Evolutionary conservation across 2,113 vertebrate genomes (phyloP).

Genomic region (Gasterosteus aculeatus): DNA sequence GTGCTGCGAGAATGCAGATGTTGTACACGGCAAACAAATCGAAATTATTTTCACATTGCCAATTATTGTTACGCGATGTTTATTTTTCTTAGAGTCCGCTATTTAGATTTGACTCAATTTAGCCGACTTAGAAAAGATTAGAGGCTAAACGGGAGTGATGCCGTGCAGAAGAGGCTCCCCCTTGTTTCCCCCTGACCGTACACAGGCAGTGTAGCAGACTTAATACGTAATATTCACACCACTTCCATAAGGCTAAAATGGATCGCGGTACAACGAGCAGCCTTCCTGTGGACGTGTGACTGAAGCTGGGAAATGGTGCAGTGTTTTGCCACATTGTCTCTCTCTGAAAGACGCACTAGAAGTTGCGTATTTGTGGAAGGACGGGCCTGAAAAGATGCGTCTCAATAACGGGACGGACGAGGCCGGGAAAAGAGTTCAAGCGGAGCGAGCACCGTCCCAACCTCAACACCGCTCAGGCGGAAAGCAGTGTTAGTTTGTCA

Average conservation of each 20-base stretch:
- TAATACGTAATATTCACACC: not conserved
- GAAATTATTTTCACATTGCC: not conserved
- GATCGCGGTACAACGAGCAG: not conserved
- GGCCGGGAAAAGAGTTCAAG: not conserved
- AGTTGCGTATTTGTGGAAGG: not conserved
- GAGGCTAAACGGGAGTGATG: not conserved
- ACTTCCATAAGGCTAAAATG: not conserved
- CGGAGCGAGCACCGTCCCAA: slow-evolving; percentile 20
- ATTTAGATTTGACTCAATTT: slow-evolving; percentile 27
- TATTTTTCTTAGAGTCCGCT: slow-evolving; percentile 18
- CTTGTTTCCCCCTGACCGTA: too few relatives aligned
- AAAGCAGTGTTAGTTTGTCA: slow-evolving; percentile 58
- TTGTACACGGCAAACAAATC: not conserved
- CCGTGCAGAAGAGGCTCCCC: too few relatives aligned
- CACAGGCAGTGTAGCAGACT: too few relatives aligned
- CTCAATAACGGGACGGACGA: too few relatives aligned
- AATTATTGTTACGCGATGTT: not conserved
- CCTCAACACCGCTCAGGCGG: slow-evolving; percentile 3
- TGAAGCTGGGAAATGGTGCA: not conserved
- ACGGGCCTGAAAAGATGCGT: too few relatives aligned
- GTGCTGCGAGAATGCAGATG: slow-evolving; percentile 14
- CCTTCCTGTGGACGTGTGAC: not conserved
- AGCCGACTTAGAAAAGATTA: slow-evolving; percentile 5
- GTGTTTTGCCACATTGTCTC: not conserved
- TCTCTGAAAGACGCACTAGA: not conserved